Base-by-base conservation (phyloP, 2,113 vertebrate species). In the Tetrao urogallus region DNA sequence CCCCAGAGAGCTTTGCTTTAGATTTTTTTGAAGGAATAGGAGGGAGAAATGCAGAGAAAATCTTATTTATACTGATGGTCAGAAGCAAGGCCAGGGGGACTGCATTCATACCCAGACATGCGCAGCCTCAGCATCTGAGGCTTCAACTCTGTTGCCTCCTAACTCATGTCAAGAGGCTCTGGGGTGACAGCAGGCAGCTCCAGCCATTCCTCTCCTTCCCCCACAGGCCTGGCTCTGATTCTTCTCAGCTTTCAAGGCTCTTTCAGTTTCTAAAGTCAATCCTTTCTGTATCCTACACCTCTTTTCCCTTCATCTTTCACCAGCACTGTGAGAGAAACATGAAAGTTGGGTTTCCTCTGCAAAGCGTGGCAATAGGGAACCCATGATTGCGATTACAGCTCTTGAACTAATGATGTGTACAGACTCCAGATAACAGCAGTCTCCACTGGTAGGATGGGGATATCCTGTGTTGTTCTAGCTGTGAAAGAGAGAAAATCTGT, bases 91-190 rank as follows among this genome's bases (percentile, higher is more conserved):
- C 63, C 57, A 11, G 30, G 15, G 42, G 50, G 17, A 78, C 7
- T 14, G 9, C 1, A 0, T 57, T 82, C 61, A 16, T 36, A 30
- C 0, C 22, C 15, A 10, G 38, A 58, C 16, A 8, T 17, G 20
- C 6, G 9, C 22, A 34, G 40, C 36, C 56, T 47, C 43, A 13
- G 2, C 28, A 40, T 75, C 36, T 66, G 40, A 92, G 56, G 22
- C 54, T 83, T 83, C 84, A 40, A 34, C 14, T 76, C 11, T 0
- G 25, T 47, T 82, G 58, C 42, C 57, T 86, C 74, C 65, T 75
- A 70, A 89, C 87, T 78, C 88, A 88, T 6, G 2, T 67, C 61
- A 82, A 63, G 48, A 86, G 30, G 32, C 65, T 91, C 25, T 1
- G 3, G 45, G 60, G 47, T 64, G 80, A 40, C 38, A 73, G 42